Base-by-base conservation (phyloP, 2,888 invertebrate genomes). In the Pammene fasciana region DNA sequence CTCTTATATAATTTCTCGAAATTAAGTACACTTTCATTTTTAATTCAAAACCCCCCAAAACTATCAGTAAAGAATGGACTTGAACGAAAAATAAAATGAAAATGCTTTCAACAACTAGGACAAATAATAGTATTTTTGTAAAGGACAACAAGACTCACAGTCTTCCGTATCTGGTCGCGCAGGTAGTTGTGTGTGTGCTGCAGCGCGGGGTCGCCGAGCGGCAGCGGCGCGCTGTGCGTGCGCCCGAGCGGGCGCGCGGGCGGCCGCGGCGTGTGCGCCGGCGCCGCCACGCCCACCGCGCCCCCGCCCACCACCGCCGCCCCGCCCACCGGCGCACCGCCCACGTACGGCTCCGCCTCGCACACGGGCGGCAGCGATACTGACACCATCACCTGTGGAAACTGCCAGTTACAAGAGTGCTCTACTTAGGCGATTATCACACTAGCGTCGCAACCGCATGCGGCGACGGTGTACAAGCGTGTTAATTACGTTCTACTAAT, bases 201-300 rank as follows among this genome's bases (percentile, higher is more conserved):
- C 88, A 98, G 94, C 94, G 97, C 95, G 41, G 97, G 97, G 89
- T 97, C 97, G 3, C 97, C 97, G 67, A 98, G 90, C 36, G 98
- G 98, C 78, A 98, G 89, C 0, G 98, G 98, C 4, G 98, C 98
- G 56, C 98, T 98, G 90, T 99, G 98, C 70, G 99, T 99, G 83
- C 99, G 95, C 71, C 98, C 97, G 78, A 98, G 93, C 43, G 97
- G 97, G 64, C 97, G 93, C 92, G 96, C 96, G 90, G 94, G 93
- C 68, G 96, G 93, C 78, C 96, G 94, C 78, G 96, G 94, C 50
- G 50, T 6, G 50, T 10, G 26, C 50, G 50, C 50, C 50, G 13
- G 14, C 11, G 8, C 26, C 18, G 26, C 94, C 86, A 82, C 93
- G 73, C 93, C 94, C 93, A 95, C 94, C 78, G 94, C 94, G 56